phyloP scores from a whole-genome alignment of 2,797 vertebrate genomes.

The Myotis planiceps region DNA sequence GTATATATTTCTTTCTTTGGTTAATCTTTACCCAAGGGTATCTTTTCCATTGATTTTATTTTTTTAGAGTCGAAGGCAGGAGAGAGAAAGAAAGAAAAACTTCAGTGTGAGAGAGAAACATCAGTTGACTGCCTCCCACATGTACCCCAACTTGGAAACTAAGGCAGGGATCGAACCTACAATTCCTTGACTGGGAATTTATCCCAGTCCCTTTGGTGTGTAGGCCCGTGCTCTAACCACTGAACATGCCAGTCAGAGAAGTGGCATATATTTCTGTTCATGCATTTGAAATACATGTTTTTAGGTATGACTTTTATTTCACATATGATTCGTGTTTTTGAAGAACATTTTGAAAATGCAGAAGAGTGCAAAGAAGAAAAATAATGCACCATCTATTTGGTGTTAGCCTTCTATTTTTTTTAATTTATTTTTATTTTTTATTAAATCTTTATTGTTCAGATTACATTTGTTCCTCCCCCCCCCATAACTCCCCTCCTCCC shows the following conservation, averaged over 20 bases:
- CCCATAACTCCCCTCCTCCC: too few relatives aligned
- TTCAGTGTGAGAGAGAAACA: background rate
- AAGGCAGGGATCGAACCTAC: background rate
- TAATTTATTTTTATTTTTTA: too few relatives aligned
- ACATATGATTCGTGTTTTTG: background rate
- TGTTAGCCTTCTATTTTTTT: background rate
- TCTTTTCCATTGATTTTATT: background rate
- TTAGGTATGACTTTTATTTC: slow-evolving; percentile 16
- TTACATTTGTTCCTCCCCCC: too few relatives aligned
- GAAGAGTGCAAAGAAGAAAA: background rate
- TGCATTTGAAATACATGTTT: slow-evolving; percentile 34
- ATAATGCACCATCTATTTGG: background rate
- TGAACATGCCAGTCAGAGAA: background rate
- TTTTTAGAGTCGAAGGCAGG: background rate
- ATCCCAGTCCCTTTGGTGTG: background rate
- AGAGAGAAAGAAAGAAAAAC: background rate
- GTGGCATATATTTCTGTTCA: background rate
- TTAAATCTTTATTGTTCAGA: too few relatives aligned
- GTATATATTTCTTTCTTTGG: background rate
- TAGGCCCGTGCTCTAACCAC: background rate
- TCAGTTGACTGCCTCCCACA: background rate
- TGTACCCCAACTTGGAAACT: too few relatives aligned
- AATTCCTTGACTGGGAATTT: background rate
- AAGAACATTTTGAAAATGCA: slow-evolving; percentile 46
- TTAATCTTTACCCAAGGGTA: background rate